Percentiles rank a stretch among this genome's conserved stretches.
phyloP scores from a whole-genome alignment of 2,797 vertebrate genomes.

The Danio aesculapii region DNA sequence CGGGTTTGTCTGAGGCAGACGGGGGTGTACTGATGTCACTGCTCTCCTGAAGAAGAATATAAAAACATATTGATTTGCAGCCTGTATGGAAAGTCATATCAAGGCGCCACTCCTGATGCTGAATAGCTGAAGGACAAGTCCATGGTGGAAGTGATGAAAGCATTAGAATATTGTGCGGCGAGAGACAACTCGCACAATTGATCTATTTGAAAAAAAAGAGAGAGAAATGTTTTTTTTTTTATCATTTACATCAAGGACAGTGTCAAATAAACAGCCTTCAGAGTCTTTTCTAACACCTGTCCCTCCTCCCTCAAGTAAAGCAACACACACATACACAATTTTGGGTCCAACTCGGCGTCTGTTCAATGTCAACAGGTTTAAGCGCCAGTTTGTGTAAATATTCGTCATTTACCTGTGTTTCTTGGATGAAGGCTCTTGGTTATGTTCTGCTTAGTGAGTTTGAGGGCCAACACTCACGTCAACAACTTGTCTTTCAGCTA shows the following conservation, averaged over 20 bases:
- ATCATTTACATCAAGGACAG: constrained; percentile 64
- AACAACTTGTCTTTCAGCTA: constrained; percentile 1
- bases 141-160: constrained; percentile 59
- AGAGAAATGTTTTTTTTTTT: constrained; percentile 44
- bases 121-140: constrained; percentile 61
- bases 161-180: constrained; percentile 57
- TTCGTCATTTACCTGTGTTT: constrained; percentile 20
- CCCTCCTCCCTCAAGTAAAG: constrained; percentile 11
- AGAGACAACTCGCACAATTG: constrained; percentile 59
- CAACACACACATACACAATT: constrained; percentile 32
- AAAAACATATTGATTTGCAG: constrained; percentile 51
- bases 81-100: constrained; percentile 57
- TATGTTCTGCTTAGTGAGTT: constrained; percentile 48
- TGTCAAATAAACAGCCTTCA: constrained; percentile 62
- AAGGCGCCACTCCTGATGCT: constrained; percentile 51
- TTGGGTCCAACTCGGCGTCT: constrained; percentile 53
- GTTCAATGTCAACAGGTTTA: constrained; percentile 60
- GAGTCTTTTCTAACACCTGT: constrained; percentile 38
- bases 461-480: constrained; percentile 48
- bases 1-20: constrained; percentile 49
- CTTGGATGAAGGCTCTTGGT: constrained; percentile 49
- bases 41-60: constrained; percentile 44
- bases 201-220: constrained; percentile 58
- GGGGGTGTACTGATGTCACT: constrained; percentile 51
- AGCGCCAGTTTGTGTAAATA: constrained; percentile 40